A percentile compares a stretch with the other conserved stretches of the same genome.
Conservation (phyloP, 1,140 invertebrate genomes). For the Dysdera silvatica region DNA sequence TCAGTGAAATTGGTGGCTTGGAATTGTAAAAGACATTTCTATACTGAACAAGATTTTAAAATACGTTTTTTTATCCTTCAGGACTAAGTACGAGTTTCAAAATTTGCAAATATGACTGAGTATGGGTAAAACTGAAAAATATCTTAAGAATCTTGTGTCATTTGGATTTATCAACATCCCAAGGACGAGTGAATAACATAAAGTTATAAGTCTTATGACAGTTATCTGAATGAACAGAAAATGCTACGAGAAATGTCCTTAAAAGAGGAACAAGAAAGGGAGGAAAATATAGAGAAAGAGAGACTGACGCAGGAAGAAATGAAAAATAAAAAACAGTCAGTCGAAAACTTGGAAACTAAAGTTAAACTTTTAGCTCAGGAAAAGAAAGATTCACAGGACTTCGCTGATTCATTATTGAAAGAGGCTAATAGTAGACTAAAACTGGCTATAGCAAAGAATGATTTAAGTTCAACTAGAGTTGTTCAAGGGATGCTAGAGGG, state of each 20-base stretch:
- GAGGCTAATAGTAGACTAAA: background rate
- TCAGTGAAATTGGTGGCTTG: too few species aligned
- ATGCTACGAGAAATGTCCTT: background rate
- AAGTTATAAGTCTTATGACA: background rate
- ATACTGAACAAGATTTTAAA: too few species aligned
- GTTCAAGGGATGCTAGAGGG: slow-evolving; percentile 1
- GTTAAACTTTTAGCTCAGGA: background rate
- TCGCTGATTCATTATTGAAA: background rate
- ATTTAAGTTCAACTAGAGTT: background rate
- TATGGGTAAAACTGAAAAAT: too few species aligned
- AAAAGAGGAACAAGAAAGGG: background rate
- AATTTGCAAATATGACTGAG: too few species aligned
- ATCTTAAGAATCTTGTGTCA: too few species aligned
- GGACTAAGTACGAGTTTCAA: too few species aligned
- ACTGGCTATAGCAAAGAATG: background rate
- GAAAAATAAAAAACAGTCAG: background rate
- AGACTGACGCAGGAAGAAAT: background rate
- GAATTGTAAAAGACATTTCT: too few species aligned
- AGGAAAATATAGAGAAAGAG: background rate
- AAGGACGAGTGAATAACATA: too few species aligned
- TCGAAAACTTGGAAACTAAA: background rate
- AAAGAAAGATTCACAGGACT: background rate
- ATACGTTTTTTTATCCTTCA: too few species aligned
- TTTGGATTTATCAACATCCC: too few species aligned
- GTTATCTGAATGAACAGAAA: background rate